Percentiles rank a stretch among this genome's conserved stretches.
Evolutionary conservation across 2,113 vertebrate genomes (phyloP).

Genomic region (Gavia stellata): DNA sequence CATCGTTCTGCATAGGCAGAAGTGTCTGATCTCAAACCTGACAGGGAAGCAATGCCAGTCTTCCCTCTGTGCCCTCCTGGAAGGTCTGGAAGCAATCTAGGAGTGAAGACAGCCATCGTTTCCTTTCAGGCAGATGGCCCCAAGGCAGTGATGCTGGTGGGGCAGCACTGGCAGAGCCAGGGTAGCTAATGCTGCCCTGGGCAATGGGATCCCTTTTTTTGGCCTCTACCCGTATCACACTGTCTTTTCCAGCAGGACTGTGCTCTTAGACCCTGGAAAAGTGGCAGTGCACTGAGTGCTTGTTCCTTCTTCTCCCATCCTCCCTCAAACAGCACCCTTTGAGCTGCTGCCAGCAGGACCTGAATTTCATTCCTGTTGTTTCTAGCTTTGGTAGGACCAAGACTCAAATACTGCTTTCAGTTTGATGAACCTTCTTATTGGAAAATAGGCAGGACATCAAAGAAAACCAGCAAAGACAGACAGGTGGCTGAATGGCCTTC

Average conservation of each 20-base stretch:
- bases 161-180: background rate
- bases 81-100: background rate
- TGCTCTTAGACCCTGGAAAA: background rate
- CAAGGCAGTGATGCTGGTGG: background rate
- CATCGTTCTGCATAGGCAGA: background rate
- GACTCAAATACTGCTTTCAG: background rate
- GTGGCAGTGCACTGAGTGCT: background rate
- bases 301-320: background rate
- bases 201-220: background rate
- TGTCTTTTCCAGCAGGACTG: background rate
- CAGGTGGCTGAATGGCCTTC: background rate
- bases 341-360: background rate
- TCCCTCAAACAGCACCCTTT: background rate
- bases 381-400: background rate
- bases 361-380: background rate
- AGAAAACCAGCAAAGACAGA: background rate
- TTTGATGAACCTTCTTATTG: background rate
- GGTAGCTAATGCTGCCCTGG: background rate
- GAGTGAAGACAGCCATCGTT: background rate
- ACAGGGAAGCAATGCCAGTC: background rate
- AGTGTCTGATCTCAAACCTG: background rate
- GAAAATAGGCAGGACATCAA: background rate
- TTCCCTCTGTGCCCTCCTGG: background rate
- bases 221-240: fast-evolving
- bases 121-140: background rate